A percentile compares a stretch with the other conserved stretches of the same genome.
phyloP scores from a whole-genome alignment of 1,140 invertebrate species.

The Colletes gigas region DNA sequence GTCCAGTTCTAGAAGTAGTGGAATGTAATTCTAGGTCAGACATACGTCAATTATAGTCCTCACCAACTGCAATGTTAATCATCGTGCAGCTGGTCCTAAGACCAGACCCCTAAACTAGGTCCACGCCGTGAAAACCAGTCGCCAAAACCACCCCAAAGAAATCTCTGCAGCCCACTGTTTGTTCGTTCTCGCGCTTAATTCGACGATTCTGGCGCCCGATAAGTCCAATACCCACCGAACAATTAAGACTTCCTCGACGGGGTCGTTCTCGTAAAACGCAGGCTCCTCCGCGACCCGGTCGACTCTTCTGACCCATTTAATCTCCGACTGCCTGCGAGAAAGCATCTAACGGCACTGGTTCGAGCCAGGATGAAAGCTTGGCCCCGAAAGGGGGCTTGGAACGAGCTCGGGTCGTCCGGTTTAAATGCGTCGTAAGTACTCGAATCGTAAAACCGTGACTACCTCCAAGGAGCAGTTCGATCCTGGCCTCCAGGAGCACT shows the following conservation, averaged over 20 bases:
- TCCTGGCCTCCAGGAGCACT: conserved; percentile 45
- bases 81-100: too few species aligned
- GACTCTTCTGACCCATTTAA: conserved; percentile 61
- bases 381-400: conserved; percentile 8
- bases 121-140: background rate
- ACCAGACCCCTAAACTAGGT: background rate
- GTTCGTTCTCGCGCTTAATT: background rate
- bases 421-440: conserved; percentile 59
- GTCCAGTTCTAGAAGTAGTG: too few species aligned
- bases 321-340: conserved; percentile 33
- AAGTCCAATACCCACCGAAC: conserved; percentile 2
- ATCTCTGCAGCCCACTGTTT: background rate
- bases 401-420: conserved; percentile 28
- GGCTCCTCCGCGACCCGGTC: background rate
- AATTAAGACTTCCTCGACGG: conserved; percentile 31
- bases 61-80: too few species aligned
- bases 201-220: background rate
- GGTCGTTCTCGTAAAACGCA: conserved; percentile 45
- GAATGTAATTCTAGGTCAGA: too few species aligned
- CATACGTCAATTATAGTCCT: too few species aligned
- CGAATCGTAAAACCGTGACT: conserved; percentile 58
- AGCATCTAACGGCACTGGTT: conserved; percentile 30
- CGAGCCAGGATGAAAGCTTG: conserved; percentile 1
- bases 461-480: conserved; percentile 59
- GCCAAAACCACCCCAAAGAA: background rate